Percentiles rank a stretch among this genome's conserved stretches.
phyloP scores from a whole-genome alignment of 2,888 invertebrate species.

The Tortricodes alternella region DNA sequence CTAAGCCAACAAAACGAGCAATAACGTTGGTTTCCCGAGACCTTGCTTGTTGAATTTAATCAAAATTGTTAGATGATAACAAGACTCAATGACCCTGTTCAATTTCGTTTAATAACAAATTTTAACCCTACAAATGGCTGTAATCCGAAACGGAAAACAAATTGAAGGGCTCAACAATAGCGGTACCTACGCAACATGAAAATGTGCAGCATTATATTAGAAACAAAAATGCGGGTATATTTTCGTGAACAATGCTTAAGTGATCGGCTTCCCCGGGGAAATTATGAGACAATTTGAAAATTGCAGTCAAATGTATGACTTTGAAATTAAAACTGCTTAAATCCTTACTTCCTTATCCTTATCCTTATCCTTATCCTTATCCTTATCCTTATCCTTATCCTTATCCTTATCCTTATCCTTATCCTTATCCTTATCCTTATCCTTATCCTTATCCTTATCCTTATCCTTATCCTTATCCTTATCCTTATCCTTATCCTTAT shows the following conservation, averaged over 20 bases:
- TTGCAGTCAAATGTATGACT: conserved; percentile 15
- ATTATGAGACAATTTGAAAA: conserved; percentile 24
- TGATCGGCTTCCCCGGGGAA: conserved; percentile 5
- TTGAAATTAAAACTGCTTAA: conserved; percentile 8
- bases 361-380: too few relatives aligned
- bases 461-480: too few relatives aligned
- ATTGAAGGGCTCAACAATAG: conserved; percentile 40
- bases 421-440: too few relatives aligned
- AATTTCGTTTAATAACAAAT: conserved; percentile 49
- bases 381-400: too few relatives aligned
- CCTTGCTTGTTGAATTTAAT: conserved; percentile 24
- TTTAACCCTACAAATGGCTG: conserved; percentile 39
- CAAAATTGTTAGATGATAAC: conserved; percentile 15
- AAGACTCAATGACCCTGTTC: conserved; percentile 39
- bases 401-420: too few relatives aligned
- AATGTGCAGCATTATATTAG: conserved; percentile 37
- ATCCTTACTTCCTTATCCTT: too few relatives aligned
- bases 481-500: neutral
- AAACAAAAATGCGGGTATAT: conserved; percentile 14
- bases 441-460: too few relatives aligned
- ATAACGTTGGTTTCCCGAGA: neutral
- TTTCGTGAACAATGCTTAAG: conserved; percentile 12
- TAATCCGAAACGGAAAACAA: conserved; percentile 45
- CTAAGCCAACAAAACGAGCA: neutral
- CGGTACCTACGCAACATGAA: conserved; percentile 41